A percentile compares a stretch with the other conserved stretches of the same genome.
phyloP scores from a whole-genome alignment of 2,888 invertebrate genomes.

The Tortricodes alternella region DNA sequence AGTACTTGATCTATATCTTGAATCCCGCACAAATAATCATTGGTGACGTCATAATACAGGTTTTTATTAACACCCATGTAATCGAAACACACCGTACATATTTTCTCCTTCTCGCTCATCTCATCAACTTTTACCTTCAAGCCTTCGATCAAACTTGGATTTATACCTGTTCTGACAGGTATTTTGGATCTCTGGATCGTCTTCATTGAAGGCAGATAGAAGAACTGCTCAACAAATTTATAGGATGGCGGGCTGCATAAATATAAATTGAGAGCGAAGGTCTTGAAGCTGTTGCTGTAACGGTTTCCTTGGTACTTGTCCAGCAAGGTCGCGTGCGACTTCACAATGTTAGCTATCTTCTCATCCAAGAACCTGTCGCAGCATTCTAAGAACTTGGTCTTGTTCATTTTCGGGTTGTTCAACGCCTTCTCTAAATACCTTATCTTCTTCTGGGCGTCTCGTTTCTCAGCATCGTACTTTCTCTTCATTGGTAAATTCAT shows the following conservation, averaged over 20 bases:
- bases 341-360: constrained; percentile 3
- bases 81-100: constrained; percentile 18
- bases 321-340: constrained; percentile 7
- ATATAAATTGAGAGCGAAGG: constrained; percentile 10
- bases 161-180: constrained; percentile 7
- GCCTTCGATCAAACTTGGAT: not conserved
- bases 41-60: constrained; percentile 12
- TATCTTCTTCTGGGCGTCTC: not conserved
- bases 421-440: not conserved
- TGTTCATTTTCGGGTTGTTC: not conserved
- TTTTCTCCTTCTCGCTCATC: constrained; percentile 14
- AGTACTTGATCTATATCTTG: constrained; percentile 14
- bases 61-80: constrained; percentile 10
- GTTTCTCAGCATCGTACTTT: not conserved
- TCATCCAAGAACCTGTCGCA: constrained; percentile 7
- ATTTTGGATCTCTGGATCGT: not conserved
- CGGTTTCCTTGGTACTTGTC: constrained; percentile 10
- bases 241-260: constrained; percentile 14
- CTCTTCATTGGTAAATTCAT: not conserved
- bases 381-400: not conserved
- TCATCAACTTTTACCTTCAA: constrained; percentile 3
- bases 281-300: constrained; percentile 10
- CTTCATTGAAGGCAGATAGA: constrained; percentile 2
- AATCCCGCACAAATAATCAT: constrained; percentile 10
- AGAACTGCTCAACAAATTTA: constrained; percentile 14